Conservation (phyloP, 1,140 invertebrate genomes). For the Thaumetopoea pityocampa region DNA sequence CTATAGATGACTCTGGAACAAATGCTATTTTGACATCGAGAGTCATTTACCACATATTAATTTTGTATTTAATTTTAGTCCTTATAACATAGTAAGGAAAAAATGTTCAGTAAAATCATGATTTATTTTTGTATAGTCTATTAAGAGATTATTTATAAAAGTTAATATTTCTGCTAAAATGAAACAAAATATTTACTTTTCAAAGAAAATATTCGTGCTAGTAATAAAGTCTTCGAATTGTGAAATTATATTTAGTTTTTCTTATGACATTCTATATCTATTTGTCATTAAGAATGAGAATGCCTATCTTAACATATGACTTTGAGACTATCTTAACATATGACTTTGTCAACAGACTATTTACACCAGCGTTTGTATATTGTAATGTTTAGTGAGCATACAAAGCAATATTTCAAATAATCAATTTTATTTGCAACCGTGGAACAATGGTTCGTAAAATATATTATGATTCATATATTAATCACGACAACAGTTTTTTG, state of each 20-base stretch:
- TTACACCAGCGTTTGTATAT: too few species aligned
- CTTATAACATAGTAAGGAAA: slow-evolving; percentile 34
- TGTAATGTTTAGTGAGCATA: too few species aligned
- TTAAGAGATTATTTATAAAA: slow-evolving; percentile 23
- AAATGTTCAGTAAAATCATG: slow-evolving; percentile 24
- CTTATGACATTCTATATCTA: too few species aligned
- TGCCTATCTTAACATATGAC: too few species aligned
- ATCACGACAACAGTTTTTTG: too few species aligned
- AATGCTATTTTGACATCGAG: slow-evolving; percentile 27
- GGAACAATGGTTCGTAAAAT: too few species aligned
- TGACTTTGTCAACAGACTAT: too few species aligned
- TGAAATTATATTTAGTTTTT: slow-evolving; percentile 1
- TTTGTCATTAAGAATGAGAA: too few species aligned
- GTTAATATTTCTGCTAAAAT: slow-evolving; percentile 13
- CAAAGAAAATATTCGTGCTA: slow-evolving; percentile 14
- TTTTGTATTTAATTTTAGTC: slow-evolving; percentile 37
- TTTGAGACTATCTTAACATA: too few species aligned
- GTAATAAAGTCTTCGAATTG: slow-evolving; percentile 11
- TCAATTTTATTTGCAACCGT: too few species aligned
- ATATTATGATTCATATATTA: too few species aligned
- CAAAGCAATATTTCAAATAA: too few species aligned
- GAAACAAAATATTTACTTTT: slow-evolving; percentile 18
- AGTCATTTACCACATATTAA: slow-evolving; percentile 34
- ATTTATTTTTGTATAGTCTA: slow-evolving; percentile 69
- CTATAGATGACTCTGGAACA: slow-evolving; percentile 54